These are phyloP conservation scores for Montipora capricornis DNA, from an alignment of 64 coral and sea anemone species.

Conservation along the genomic window DNA sequence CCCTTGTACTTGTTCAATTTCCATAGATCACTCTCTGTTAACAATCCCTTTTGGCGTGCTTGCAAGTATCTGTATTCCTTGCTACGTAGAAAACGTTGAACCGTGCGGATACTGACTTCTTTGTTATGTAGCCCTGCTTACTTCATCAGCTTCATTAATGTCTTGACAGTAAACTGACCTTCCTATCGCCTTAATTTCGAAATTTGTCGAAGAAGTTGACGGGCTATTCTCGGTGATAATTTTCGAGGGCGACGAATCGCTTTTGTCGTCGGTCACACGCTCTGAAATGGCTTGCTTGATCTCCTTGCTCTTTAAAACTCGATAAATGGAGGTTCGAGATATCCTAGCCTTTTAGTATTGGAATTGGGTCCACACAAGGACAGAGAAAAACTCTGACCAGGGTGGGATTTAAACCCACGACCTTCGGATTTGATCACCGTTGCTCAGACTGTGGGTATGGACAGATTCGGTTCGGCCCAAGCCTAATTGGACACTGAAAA, in stretches of 20 bases:
- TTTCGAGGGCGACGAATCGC: neutral
- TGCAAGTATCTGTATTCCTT: conserved; percentile 37
- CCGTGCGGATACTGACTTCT: conserved; percentile 19
- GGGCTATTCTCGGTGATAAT: neutral
- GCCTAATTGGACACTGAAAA: too few relatives aligned
- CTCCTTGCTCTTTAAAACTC: too few relatives aligned
- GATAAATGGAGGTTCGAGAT: too few relatives aligned
- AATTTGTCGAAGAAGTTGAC: neutral
- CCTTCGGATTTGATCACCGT: too few relatives aligned
- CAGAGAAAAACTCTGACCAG: too few relatives aligned
- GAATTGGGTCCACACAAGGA: too few relatives aligned
- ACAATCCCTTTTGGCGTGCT: conserved; percentile 64
- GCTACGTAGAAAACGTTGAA: conserved; percentile 9
- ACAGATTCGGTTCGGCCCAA: too few relatives aligned
- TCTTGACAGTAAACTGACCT: conserved; percentile 9
- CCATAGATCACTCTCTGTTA: conserved; percentile 17
- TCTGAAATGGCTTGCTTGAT: neutral
- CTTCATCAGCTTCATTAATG: conserved; percentile 31
- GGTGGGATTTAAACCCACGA: too few relatives aligned
- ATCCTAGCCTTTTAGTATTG: too few relatives aligned
- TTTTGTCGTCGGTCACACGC: neutral
- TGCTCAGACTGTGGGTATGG: too few relatives aligned
- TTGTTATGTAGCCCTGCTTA: neutral
- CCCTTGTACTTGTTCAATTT: neutral
- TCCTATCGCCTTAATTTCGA: neutral